Conservation (phyloP, 2,113 vertebrate genomes). For the Coryphaenoides rupestris region DNA sequence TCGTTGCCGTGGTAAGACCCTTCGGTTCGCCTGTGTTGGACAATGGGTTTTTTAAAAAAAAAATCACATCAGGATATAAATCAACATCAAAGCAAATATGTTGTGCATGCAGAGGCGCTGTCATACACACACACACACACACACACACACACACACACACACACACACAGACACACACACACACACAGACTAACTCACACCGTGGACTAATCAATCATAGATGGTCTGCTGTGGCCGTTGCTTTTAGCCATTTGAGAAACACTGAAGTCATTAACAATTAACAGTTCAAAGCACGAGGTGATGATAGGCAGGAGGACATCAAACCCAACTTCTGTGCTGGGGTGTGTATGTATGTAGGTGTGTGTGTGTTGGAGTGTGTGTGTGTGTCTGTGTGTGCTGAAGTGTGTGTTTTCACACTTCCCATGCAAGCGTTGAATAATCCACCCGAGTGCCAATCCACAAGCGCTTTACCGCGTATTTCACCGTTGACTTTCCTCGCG, state of each 20-base stretch:
- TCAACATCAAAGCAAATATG: conserved; percentile 38
- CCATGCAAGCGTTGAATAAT: conserved; percentile 13
- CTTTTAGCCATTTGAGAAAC: conserved; percentile 36
- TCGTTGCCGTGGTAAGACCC: conserved; percentile 6
- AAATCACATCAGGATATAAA: conserved; percentile 31
- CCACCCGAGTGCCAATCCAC: conserved; percentile 7
- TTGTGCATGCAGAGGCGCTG: not conserved
- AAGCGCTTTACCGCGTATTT: not conserved
- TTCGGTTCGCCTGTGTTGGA: conserved; percentile 6
- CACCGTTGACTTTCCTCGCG: conserved; percentile 8
- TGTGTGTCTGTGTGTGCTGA: no score
- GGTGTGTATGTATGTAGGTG: conserved; percentile 4
- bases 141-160: conserved; percentile 11
- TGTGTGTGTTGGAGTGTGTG: conserved; percentile 20
- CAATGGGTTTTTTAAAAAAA: conserved; percentile 7
- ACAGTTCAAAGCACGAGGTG: conserved; percentile 45
- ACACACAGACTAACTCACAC: not conserved
- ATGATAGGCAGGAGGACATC: conserved; percentile 16
- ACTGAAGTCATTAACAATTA: conserved; percentile 50
- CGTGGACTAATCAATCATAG: conserved; percentile 38
- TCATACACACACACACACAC: conserved; percentile 7
- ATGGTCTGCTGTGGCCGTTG: conserved; percentile 20
- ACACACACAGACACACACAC: not conserved
- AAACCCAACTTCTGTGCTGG: conserved; percentile 17
- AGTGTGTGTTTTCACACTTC: conserved; percentile 2